A percentile compares a stretch with the other conserved stretches of the same genome.
These are phyloP conservation scores for Carcinoscorpius rotundicauda DNA, from an alignment of 1,140 invertebrate species.

Conservation along the genomic window DNA sequence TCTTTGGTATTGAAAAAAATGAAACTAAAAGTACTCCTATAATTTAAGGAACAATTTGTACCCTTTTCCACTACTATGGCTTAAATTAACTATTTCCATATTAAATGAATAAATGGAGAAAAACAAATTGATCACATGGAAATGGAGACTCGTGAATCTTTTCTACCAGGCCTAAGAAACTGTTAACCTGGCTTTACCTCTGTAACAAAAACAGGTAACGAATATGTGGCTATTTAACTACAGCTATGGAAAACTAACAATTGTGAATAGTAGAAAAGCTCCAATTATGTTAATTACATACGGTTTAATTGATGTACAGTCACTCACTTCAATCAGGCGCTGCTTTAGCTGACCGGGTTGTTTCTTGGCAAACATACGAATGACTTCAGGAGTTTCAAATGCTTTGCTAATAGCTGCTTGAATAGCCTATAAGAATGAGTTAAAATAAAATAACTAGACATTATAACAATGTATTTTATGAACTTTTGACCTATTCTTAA, in stretches of 20 bases:
- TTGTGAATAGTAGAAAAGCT: not conserved
- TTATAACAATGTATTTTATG: not conserved
- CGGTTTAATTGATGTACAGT: not conserved
- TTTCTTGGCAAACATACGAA: constrained; percentile 58
- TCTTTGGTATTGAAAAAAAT: too few relatives aligned
- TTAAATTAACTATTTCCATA: too few relatives aligned
- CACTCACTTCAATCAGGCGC: constrained; percentile 40
- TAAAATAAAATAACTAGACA: not conserved
- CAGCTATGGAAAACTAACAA: constrained; percentile 2
- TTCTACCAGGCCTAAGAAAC: too few relatives aligned
- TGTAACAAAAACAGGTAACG: constrained; percentile 8
- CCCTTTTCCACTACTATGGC: too few relatives aligned
- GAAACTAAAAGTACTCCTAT: too few relatives aligned
- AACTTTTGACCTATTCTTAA: not conserved
- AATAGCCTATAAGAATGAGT: constrained; percentile 43
- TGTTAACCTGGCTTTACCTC: too few relatives aligned
- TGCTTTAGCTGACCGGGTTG: constrained; percentile 54
- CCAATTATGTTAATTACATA: too few relatives aligned
- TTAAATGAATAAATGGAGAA: too few relatives aligned
- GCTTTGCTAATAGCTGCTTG: constrained; percentile 61
- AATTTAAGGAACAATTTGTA: too few relatives aligned
- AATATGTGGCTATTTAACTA: not conserved
- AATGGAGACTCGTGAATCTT: too few relatives aligned
- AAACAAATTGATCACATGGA: too few relatives aligned
- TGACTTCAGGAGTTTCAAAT: constrained; percentile 64